These are phyloP conservation scores for Anguilla rostrata DNA, from an alignment of 2,113 vertebrate genomes.

Conservation along the genomic window DNA sequence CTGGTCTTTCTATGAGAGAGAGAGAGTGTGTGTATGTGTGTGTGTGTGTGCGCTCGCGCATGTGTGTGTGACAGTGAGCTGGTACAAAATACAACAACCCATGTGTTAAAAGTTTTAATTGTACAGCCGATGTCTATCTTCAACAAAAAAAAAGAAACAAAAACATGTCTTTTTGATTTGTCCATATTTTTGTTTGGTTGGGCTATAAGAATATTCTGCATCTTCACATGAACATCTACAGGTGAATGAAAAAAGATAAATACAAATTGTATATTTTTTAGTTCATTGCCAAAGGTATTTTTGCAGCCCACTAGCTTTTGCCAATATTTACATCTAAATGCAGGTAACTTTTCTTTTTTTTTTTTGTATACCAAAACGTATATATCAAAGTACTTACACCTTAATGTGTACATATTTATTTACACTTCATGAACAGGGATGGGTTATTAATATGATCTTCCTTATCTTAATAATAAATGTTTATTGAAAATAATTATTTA, in stretches of 20 bases:
- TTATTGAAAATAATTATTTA: constrained; percentile 57
- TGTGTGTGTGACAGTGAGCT: constrained; percentile 29
- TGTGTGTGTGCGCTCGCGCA: constrained; percentile 14
- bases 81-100: background rate
- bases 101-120: background rate
- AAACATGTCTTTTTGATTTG: background rate
- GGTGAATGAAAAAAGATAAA: background rate
- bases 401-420: constrained; percentile 76
- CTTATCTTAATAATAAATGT: constrained; percentile 38
- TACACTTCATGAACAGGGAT: constrained; percentile 54
- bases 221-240: background rate
- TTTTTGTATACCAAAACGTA: constrained; percentile 37
- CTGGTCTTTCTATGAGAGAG: constrained; percentile 29
- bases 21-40: constrained; percentile 37
- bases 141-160: background rate
- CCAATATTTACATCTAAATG: constrained; percentile 12
- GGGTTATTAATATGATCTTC: constrained; percentile 53
- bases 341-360: background rate
- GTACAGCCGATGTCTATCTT: background rate
- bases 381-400: constrained; percentile 63
- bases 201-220: no score
- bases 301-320: background rate
- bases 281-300: background rate
- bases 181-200: background rate
- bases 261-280: background rate